phyloP scores from a whole-genome alignment of 2,797 vertebrate species.

The Trachops cirrhosus region DNA sequence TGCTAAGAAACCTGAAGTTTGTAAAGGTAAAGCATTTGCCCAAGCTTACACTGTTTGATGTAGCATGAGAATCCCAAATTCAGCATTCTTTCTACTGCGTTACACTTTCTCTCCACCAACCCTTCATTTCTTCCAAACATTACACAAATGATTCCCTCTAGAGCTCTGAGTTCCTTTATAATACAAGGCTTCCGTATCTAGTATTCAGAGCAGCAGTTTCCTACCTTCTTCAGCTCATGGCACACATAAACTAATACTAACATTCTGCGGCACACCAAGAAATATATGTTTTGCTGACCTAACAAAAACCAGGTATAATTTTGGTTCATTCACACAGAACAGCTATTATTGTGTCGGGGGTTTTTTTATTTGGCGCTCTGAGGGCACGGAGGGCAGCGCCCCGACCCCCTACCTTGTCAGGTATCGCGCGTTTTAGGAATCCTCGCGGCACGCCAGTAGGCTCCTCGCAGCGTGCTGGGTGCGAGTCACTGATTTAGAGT shows the following conservation, averaged over 20 bases:
- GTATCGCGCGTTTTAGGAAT: background rate
- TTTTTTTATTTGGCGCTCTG: background rate
- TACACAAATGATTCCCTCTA: background rate
- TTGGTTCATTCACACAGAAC: background rate
- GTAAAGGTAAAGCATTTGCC: background rate
- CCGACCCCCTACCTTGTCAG: background rate
- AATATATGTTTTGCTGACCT: background rate
- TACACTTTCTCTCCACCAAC: background rate
- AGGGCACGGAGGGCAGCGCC: background rate
- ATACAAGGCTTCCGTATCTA: background rate
- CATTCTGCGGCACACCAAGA: background rate
- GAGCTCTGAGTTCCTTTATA: background rate
- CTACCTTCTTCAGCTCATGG: background rate
- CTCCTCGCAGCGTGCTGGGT: background rate
- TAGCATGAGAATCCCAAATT: background rate
- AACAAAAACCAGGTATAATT: background rate
- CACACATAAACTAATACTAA: background rate
- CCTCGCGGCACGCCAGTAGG: background rate
- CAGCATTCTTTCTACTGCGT: background rate
- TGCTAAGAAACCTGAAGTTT: slow-evolving; percentile 9
- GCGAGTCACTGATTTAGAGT: background rate
- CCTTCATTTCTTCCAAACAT: background rate
- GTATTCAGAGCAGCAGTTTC: background rate
- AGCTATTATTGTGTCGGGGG: background rate
- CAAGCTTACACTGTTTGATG: background rate